These are phyloP conservation scores for Aphidius ervi DNA, from an alignment of 1,140 invertebrate species.

Conservation along the genomic window DNA sequence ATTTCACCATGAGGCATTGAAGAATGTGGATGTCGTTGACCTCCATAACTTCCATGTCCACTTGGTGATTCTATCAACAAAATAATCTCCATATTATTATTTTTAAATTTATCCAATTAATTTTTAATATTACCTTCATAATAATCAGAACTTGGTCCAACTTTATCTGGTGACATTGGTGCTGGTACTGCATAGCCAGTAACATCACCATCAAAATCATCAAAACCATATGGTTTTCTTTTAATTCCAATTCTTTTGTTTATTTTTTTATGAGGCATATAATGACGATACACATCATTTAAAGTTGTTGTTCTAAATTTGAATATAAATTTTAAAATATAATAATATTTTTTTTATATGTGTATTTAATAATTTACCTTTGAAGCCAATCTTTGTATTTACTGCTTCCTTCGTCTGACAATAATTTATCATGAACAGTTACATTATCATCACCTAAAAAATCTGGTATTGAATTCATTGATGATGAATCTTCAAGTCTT, in stretches of 20 bases:
- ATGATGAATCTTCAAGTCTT: slow-evolving; percentile 47
- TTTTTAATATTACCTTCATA: slow-evolving; percentile 13
- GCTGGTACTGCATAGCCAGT: slow-evolving; percentile 51
- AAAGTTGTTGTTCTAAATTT: slow-evolving; percentile 56
- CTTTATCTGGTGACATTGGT: slow-evolving; percentile 38
- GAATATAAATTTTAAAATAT: too few species aligned
- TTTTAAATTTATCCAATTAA: slow-evolving; percentile 1
- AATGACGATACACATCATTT: slow-evolving; percentile 61
- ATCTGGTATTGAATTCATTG: slow-evolving; percentile 28
- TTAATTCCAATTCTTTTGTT: slow-evolving; percentile 26
- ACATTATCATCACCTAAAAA: slow-evolving; percentile 34
- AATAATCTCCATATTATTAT: background rate
- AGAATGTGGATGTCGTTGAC: slow-evolving; percentile 30
- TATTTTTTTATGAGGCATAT: slow-evolving; percentile 37
- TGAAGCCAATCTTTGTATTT: slow-evolving; percentile 67
- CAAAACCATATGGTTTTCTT: slow-evolving; percentile 34
- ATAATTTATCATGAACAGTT: slow-evolving; percentile 53
- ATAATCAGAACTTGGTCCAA: slow-evolving; percentile 28
- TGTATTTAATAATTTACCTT: slow-evolving; percentile 51
- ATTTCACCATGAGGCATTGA: slow-evolving; percentile 24
- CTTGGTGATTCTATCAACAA: slow-evolving; percentile 37
- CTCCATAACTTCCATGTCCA: slow-evolving; percentile 29
- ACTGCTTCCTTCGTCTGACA: slow-evolving; percentile 62
- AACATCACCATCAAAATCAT: slow-evolving; percentile 52
- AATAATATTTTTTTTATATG: slow-evolving; percentile 3